Conservation (phyloP, 2,888 invertebrate species). For the Tachina fera region DNA sequence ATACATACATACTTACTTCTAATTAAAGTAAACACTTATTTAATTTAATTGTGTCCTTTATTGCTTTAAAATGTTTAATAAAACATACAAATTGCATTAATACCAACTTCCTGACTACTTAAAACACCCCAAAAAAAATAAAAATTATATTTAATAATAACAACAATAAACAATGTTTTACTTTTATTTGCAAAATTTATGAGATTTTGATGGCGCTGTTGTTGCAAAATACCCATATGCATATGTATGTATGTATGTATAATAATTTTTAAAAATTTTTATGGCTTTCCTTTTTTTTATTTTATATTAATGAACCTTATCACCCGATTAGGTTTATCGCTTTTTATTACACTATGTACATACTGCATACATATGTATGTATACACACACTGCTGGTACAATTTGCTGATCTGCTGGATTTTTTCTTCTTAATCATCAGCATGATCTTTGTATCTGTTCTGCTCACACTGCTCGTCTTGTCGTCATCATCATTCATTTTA, state of each 20-base stretch:
- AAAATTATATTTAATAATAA: conserved; percentile 4
- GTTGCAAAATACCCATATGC: conserved; percentile 10
- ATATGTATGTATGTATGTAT: neutral
- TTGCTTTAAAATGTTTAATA: neutral
- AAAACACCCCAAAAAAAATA: conserved; percentile 23
- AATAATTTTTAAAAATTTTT: conserved; percentile 32
- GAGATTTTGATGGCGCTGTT: conserved; percentile 55
- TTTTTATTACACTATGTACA: conserved; percentile 26
- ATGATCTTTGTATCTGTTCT: conserved; percentile 44
- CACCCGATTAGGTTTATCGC: conserved; percentile 69
- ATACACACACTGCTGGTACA: neutral
- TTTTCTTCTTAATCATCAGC: conserved; percentile 43
- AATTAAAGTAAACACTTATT: too few relatives aligned
- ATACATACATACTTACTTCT: too few relatives aligned
- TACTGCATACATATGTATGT: too few relatives aligned
- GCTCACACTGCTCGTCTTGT: conserved; percentile 28
- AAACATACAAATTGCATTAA: conserved; percentile 26
- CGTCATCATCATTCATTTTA: conserved; percentile 54
- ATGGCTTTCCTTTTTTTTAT: conserved; percentile 26
- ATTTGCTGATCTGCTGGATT: conserved; percentile 21
- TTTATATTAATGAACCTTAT: conserved; percentile 70
- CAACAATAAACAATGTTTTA: conserved; percentile 31
- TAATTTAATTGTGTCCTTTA: neutral
- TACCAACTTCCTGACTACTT: conserved; percentile 44
- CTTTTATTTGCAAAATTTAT: conserved; percentile 58